Conservation (phyloP, 2,888 invertebrate genomes). For the Tenthredo distinguenda region DNA sequence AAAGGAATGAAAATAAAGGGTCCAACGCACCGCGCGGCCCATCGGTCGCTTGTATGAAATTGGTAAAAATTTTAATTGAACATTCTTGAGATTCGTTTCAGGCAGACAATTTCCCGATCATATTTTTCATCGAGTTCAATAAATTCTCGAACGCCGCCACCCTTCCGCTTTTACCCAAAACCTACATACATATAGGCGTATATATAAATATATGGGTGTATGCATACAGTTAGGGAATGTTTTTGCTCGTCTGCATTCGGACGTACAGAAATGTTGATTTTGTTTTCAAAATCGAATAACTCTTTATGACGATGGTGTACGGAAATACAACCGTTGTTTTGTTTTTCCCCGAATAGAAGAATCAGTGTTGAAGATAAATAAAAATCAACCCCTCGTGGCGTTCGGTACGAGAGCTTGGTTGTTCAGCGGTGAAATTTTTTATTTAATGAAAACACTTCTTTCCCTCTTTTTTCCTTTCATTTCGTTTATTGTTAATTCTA, state of each 20-base stretch:
- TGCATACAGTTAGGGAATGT: not conserved
- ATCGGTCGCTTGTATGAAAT: not conserved
- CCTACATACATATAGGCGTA: not conserved
- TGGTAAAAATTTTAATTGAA: constrained; percentile 43
- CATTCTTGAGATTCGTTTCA: constrained; percentile 35
- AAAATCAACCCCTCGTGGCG: not conserved
- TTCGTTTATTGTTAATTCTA: not conserved
- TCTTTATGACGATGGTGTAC: not conserved
- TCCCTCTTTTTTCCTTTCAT: not conserved
- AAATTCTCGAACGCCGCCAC: not conserved
- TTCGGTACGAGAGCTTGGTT: not conserved
- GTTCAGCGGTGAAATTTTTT: not conserved
- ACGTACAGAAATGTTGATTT: not conserved
- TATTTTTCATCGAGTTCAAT: constrained; percentile 26
- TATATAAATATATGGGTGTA: not conserved
- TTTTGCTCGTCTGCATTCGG: not conserved
- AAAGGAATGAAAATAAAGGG: not conserved
- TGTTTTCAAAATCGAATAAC: not conserved
- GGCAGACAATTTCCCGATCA: not conserved
- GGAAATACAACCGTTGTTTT: not conserved
- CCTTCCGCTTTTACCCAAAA: not conserved
- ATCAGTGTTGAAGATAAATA: not conserved
- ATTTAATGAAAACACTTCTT: not conserved
- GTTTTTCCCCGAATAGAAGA: not conserved
- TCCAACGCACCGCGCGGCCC: not conserved